Conservation (phyloP, 2,888 invertebrate species). For the Hemicrepidius hirtus region DNA sequence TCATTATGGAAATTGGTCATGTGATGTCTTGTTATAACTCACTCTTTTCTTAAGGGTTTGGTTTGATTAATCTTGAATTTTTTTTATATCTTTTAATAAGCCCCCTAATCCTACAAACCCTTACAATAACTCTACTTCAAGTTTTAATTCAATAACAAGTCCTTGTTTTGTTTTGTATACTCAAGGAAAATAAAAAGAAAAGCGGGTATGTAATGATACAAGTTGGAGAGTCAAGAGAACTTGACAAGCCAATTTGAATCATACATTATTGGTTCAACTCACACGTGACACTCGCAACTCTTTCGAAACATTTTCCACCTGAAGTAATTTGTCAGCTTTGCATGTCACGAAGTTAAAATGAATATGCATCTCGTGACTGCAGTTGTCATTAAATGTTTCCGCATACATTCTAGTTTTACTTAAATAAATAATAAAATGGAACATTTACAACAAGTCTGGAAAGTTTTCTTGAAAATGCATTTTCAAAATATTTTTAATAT, state of each 20-base stretch:
- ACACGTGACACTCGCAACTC: slow-evolving; percentile 9
- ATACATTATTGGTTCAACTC: slow-evolving; percentile 7
- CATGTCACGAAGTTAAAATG: slow-evolving; percentile 17
- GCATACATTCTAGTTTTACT: neutral
- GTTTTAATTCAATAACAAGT: too few relatives aligned
- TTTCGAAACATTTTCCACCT: slow-evolving; percentile 22
- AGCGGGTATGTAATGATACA: neutral
- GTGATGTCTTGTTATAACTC: neutral
- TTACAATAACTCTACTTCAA: too few relatives aligned
- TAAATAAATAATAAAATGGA: neutral
- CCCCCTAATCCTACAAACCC: too few relatives aligned
- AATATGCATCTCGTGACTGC: slow-evolving; percentile 38
- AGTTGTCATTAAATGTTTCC: slow-evolving; percentile 34
- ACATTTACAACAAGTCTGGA: neutral
- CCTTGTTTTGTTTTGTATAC: neutral
- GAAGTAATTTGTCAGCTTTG: slow-evolving; percentile 30
- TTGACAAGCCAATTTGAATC: slow-evolving; percentile 31
- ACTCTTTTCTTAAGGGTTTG: neutral
- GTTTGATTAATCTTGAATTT: neutral
- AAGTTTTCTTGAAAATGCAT: too few relatives aligned
- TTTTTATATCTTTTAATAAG: too few relatives aligned
- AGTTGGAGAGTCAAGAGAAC: neutral
- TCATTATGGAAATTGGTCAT: slow-evolving; percentile 6
- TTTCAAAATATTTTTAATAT: too few relatives aligned
- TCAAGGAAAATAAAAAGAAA: neutral